Conservation (phyloP, 2,888 invertebrate genomes). For the Cosmorhoe ocellata region DNA sequence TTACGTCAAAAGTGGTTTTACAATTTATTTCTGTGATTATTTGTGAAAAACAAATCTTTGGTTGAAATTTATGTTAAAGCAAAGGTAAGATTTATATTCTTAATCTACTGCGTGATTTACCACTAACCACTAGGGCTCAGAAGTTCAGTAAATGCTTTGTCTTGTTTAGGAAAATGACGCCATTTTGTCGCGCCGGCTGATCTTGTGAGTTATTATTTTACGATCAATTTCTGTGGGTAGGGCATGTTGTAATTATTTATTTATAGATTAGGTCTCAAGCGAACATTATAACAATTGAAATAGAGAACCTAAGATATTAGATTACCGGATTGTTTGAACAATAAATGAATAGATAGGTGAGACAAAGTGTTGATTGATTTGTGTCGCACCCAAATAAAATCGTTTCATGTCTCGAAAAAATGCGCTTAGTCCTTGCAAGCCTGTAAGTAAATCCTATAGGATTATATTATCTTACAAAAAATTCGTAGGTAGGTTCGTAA, state of each 20-base stretch:
- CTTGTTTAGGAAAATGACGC: slow-evolving; percentile 78
- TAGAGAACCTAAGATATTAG: not conserved
- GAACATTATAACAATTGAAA: slow-evolving; percentile 9
- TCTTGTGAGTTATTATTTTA: slow-evolving; percentile 69
- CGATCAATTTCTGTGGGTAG: slow-evolving; percentile 51
- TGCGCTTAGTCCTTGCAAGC: too few species aligned
- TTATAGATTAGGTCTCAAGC: slow-evolving; percentile 31
- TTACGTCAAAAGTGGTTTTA: slow-evolving; percentile 74
- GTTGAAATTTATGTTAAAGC: slow-evolving; percentile 55
- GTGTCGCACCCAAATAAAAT: slow-evolving; percentile 34
- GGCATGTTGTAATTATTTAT: slow-evolving; percentile 45
- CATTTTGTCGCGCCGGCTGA: slow-evolving; percentile 83
- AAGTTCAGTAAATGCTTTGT: slow-evolving; percentile 42
- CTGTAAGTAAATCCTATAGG: too few species aligned
- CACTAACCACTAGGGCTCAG: not conserved
- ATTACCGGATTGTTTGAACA: slow-evolving; percentile 5
- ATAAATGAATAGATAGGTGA: slow-evolving; percentile 33
- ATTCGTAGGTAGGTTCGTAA: too few species aligned
- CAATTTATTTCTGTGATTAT: slow-evolving; percentile 65
- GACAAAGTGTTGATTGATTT: slow-evolving; percentile 34
- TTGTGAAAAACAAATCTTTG: slow-evolving; percentile 54
- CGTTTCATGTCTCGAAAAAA: slow-evolving; percentile 1
- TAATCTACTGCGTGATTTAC: not conserved
- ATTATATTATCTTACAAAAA: too few species aligned
- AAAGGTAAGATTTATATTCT: slow-evolving; percentile 44